A percentile compares a stretch with the other conserved stretches of the same genome.
Conservation (phyloP, 2,888 invertebrate species). For the Hemithea aestivaria region DNA sequence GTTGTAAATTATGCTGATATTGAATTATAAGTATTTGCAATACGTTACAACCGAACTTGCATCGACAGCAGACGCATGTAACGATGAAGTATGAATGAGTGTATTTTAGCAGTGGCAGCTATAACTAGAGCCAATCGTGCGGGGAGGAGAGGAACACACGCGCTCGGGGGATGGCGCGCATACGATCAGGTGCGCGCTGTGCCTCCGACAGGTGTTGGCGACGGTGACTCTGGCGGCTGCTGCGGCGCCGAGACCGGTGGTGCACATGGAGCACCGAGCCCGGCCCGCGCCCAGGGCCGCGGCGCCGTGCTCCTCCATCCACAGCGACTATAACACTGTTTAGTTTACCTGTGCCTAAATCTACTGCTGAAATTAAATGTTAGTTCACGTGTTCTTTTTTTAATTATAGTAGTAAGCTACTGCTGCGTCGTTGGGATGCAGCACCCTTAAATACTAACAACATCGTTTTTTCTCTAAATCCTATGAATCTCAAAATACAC, state of each 20-base stretch:
- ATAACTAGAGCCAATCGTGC: constrained; percentile 9
- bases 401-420: no score
- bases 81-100: no score
- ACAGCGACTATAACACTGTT: constrained; percentile 70
- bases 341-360: background rate
- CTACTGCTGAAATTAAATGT: no score
- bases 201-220: constrained; percentile 57
- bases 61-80: no score
- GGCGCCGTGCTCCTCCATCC: constrained; percentile 70
- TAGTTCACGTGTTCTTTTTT: no score
- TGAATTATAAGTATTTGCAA: no score
- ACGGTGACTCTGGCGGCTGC: constrained; percentile 43
- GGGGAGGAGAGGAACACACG: constrained; percentile 21
- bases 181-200: constrained; percentile 63
- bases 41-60: no score
- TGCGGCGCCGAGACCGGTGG: constrained; percentile 45
- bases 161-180: constrained; percentile 45
- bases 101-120: background rate
- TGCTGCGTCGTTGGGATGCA: no score
- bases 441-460: no score
- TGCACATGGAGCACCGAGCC: constrained; percentile 54
- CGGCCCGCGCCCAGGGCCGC: constrained; percentile 40
- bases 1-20: no score
- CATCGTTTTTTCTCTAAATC: no score
- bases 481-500: no score